A percentile compares a stretch with the other conserved stretches of the same genome.
phyloP scores from a whole-genome alignment of 2,888 invertebrate genomes.

The Philereme vetulata region DNA sequence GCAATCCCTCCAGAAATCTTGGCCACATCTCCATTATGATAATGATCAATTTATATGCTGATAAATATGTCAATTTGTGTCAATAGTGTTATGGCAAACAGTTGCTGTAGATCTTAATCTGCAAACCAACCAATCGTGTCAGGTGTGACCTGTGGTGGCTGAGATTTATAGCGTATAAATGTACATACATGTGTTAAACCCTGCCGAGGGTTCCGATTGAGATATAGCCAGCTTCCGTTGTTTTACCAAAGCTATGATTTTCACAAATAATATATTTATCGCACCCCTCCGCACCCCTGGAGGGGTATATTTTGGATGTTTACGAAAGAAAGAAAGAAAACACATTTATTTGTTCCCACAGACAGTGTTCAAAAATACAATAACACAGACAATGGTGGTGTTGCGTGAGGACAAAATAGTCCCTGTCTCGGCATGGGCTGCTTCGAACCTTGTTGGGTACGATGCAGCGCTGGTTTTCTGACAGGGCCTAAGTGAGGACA shows the following conservation, averaged over 20 bases:
- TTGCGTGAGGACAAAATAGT: too few species aligned
- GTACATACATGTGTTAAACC: conserved; percentile 14
- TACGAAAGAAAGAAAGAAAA: too few species aligned
- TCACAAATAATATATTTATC: too few species aligned
- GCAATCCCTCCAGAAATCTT: conserved; percentile 15
- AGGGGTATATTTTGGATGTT: too few species aligned
- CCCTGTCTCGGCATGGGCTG: too few species aligned
- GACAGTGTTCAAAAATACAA: too few species aligned
- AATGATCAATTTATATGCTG: conserved; percentile 32
- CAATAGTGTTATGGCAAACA: conserved; percentile 19
- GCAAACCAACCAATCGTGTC: conserved; percentile 20
- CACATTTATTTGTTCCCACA: too few species aligned
- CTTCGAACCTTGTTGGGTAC: too few species aligned
- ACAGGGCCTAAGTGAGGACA: too few species aligned
- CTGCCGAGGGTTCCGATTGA: conserved; percentile 6
- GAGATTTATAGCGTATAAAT: conserved; percentile 22
- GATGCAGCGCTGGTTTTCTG: too few species aligned
- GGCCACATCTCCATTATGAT: conserved; percentile 22
- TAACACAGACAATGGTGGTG: too few species aligned
- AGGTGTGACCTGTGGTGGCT: conserved; percentile 13
- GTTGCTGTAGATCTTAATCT: conserved; percentile 24
- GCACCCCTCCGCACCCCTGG: too few species aligned
- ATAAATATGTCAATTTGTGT: conserved; percentile 30
- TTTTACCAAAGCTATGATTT: background rate
- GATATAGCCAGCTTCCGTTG: background rate